Percentiles rank a stretch among this genome's conserved stretches.
Evolutionary conservation across 2,113 vertebrate species (phyloP).

Genomic region (Etheostoma spectabile): DNA sequence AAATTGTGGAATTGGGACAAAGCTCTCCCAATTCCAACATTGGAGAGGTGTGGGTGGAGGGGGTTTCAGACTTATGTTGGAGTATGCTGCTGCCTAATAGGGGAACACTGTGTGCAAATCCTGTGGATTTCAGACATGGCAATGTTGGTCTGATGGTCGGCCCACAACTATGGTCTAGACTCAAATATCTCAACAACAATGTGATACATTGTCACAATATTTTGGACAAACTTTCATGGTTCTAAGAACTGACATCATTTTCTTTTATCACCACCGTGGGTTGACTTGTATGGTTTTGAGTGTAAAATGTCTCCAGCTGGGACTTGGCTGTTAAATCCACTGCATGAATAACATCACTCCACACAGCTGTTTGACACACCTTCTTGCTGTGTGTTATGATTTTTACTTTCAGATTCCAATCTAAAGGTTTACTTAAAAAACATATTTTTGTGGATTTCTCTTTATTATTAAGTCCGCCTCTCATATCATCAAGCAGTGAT

Average conservation of each 20-base stretch:
- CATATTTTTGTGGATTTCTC: conserved; percentile 14
- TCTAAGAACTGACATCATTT: not conserved
- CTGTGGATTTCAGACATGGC: not conserved
- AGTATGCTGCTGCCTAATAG: not conserved
- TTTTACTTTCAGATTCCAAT: conserved; percentile 13
- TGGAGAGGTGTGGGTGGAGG: not conserved
- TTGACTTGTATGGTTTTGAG: not conserved
- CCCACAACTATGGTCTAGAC: not conserved
- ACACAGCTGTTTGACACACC: not conserved
- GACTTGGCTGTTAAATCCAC: too few species aligned
- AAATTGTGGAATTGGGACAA: not conserved
- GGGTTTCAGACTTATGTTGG: not conserved
- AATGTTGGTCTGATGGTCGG: not conserved
- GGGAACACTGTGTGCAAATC: not conserved
- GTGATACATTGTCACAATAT: not conserved
- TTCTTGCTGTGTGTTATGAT: not conserved
- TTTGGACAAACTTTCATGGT: not conserved
- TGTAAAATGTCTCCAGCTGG: not conserved
- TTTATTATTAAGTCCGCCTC: not conserved
- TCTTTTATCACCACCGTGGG: not conserved
- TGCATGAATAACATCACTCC: too few species aligned
- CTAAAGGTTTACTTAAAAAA: conserved; percentile 10
- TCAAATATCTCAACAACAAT: not conserved
- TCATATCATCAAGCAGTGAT: not conserved
- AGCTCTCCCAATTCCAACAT: not conserved